These are phyloP conservation scores for Ochropleura leucogaster DNA, from an alignment of 2,888 invertebrate species.

Conservation along the genomic window DNA sequence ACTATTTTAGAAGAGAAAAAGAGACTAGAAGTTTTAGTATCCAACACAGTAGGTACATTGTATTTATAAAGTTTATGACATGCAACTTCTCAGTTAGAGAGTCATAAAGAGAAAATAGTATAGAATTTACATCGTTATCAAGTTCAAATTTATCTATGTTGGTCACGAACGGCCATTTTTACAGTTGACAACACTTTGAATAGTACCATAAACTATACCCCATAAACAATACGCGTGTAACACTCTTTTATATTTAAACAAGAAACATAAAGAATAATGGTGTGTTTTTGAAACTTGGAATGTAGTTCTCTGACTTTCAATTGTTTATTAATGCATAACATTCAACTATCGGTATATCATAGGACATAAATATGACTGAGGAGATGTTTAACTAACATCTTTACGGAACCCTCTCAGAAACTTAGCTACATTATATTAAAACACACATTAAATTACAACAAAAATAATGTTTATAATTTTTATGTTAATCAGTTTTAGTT, in stretches of 20 bases:
- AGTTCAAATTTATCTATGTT: slow-evolving; percentile 40
- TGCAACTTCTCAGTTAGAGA: neutral
- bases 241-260: slow-evolving; percentile 15
- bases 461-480: too few species aligned
- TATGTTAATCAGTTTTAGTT: too few species aligned
- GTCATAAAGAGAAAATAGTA: slow-evolving; percentile 20
- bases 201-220: slow-evolving; percentile 9
- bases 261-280: neutral
- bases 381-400: neutral
- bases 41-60: neutral
- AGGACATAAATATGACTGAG: neutral
- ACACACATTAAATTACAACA: neutral
- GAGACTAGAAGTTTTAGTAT: neutral
- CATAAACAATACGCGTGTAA: slow-evolving; percentile 13
- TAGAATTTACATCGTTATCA: slow-evolving; percentile 46
- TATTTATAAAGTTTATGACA: neutral
- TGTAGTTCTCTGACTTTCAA: neutral
- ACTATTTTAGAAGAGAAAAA: neutral
- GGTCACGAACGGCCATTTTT: slow-evolving; percentile 32
- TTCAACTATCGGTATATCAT: neutral
- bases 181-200: slow-evolving; percentile 10
- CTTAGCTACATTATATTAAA: neutral
- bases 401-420: neutral
- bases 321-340: neutral
- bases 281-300: neutral